Percentiles rank a stretch among this genome's conserved stretches.
Evolutionary conservation across 2,888 invertebrate genomes (phyloP).

Genomic region (Drosophila sordidapex): DNA sequence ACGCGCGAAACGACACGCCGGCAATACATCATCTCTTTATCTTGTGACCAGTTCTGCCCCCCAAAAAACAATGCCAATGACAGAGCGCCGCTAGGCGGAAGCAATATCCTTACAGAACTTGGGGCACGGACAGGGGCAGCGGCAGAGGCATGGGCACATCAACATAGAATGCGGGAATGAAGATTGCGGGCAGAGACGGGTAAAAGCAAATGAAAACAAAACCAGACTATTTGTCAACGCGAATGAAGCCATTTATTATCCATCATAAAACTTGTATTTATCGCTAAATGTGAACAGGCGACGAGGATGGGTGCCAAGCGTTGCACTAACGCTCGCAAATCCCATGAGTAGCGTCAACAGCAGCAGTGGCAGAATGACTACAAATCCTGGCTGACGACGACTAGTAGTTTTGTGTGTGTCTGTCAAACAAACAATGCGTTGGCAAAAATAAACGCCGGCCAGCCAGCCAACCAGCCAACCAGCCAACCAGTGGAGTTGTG

Average conservation of each 20-base stretch:
- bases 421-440: slow-evolving; percentile 75
- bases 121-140: background rate
- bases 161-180: slow-evolving; percentile 25
- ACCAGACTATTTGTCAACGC: slow-evolving; percentile 83
- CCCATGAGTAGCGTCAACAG: slow-evolving; percentile 50
- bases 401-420: slow-evolving; percentile 67
- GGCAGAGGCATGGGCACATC: slow-evolving; percentile 2
- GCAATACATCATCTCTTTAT: slow-evolving; percentile 80
- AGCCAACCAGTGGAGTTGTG: background rate
- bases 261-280: slow-evolving; percentile 84
- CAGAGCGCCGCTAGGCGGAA: slow-evolving; percentile 28
- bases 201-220: slow-evolving; percentile 75
- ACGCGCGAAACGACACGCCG: slow-evolving; percentile 46
- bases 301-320: slow-evolving; percentile 41
- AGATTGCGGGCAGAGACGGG: slow-evolving; percentile 22
- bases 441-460: slow-evolving; percentile 59
- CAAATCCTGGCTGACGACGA: slow-evolving; percentile 75
- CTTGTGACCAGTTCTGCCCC: slow-evolving; percentile 48
- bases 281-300: slow-evolving; percentile 71
- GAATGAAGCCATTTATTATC: slow-evolving; percentile 84
- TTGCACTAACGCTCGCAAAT: slow-evolving; percentile 55
- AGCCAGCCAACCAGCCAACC: background rate
- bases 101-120: slow-evolving; percentile 18
- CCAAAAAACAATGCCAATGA: slow-evolving; percentile 47
- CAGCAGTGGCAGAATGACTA: slow-evolving; percentile 43